phyloP scores from a whole-genome alignment of 2,797 vertebrate species.

The Borostomias antarcticus region DNA sequence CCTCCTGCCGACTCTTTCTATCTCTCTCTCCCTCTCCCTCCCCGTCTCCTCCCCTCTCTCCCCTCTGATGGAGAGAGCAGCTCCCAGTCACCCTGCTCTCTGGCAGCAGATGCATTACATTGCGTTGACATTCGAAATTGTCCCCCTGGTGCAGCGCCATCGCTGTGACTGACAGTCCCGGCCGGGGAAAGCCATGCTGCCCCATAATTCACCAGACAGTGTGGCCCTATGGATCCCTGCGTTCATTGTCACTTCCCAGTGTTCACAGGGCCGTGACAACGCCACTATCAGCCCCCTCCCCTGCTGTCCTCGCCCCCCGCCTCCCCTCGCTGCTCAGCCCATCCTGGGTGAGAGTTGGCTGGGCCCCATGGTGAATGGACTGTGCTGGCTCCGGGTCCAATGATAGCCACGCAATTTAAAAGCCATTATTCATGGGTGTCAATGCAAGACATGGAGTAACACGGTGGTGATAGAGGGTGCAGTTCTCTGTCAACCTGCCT shows the following conservation, averaged over 20 bases:
- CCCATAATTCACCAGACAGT: conserved; percentile 75
- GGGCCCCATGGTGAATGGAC: too few species aligned
- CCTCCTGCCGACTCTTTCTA: conserved; percentile 47
- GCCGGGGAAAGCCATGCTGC: conserved; percentile 64
- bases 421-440: too few species aligned
- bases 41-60: too few species aligned
- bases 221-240: conserved; percentile 10
- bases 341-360: too few species aligned
- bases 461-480: too few species aligned
- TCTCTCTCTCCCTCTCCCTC: conserved; percentile 31
- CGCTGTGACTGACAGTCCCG: conserved; percentile 71
- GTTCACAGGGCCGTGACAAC: neutral
- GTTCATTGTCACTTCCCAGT: neutral
- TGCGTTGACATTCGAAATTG: conserved; percentile 71
- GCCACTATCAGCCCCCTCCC: neutral
- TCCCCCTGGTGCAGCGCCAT: conserved; percentile 69
- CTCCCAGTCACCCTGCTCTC: conserved; percentile 69
- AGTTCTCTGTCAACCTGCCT: too few species aligned
- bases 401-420: too few species aligned
- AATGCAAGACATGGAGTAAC: too few species aligned
- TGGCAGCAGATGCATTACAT: conserved; percentile 77
- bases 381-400: too few species aligned
- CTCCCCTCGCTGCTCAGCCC: too few species aligned
- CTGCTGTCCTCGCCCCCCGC: too few species aligned
- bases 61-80: conserved; percentile 67